Evolutionary conservation across 2,888 invertebrate genomes (phyloP).

Genomic region (Polydesmus complanatus): DNA sequence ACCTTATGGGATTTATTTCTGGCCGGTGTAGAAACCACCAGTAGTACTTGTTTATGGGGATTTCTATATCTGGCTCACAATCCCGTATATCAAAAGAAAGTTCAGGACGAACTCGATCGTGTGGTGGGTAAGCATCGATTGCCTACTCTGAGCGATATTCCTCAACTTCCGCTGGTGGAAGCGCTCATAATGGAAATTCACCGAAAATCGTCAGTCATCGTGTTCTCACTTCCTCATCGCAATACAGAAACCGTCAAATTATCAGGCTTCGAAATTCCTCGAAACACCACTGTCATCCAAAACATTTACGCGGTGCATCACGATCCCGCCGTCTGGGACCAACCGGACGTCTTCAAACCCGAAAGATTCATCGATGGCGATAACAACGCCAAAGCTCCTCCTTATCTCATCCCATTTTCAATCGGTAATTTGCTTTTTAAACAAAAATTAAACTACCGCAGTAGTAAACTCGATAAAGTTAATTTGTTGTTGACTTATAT

Average conservation of each 20-base stretch:
- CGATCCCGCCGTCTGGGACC: background rate
- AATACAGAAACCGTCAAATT: background rate
- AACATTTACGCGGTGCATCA: background rate
- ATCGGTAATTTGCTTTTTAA: too few relatives aligned
- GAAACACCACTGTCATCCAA: background rate
- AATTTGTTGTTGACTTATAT: too few relatives aligned
- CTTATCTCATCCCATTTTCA: background rate
- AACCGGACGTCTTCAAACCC: background rate
- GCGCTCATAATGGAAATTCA: constrained; percentile 74
- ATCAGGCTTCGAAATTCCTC: background rate
- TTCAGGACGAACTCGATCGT: constrained; percentile 71
- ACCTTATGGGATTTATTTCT: constrained; percentile 80
- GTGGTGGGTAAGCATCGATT: constrained; percentile 51
- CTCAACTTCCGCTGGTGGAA: constrained; percentile 66
- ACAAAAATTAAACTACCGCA: too few relatives aligned
- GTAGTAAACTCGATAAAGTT: too few relatives aligned
- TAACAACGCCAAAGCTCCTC: background rate
- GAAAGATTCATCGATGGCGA: background rate
- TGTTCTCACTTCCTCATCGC: constrained; percentile 36
- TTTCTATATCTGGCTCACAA: constrained; percentile 74
- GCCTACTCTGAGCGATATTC: constrained; percentile 65
- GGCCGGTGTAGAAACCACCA: constrained; percentile 86
- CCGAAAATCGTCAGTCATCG: constrained; percentile 74
- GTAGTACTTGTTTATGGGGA: constrained; percentile 75
- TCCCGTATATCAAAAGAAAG: constrained; percentile 61